Evolutionary conservation across 2,797 vertebrate genomes (phyloP).

Genomic region (Nasua narica): DNA sequence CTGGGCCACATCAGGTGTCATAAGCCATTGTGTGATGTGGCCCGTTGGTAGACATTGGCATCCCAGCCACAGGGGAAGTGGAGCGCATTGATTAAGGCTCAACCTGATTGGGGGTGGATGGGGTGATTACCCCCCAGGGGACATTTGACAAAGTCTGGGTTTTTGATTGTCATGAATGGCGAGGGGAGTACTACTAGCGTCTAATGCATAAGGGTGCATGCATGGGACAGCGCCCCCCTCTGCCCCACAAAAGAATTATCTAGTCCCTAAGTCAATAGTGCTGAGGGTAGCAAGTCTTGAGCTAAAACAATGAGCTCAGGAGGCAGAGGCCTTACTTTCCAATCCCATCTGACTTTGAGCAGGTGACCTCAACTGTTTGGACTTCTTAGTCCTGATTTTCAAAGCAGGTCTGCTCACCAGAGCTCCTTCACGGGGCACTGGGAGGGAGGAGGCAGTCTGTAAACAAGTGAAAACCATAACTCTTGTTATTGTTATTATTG

Average conservation of each 20-base stretch:
- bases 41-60: rapidly evolving
- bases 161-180: rapidly evolving
- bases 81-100: neutral
- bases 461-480: neutral
- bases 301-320: no score
- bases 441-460: neutral
- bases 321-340: neutral
- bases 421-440: rapidly evolving
- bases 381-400: neutral
- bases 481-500: neutral
- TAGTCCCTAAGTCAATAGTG: rapidly evolving
- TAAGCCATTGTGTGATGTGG: rapidly evolving
- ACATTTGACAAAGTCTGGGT: neutral
- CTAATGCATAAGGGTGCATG: rapidly evolving
- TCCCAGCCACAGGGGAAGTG: no score
- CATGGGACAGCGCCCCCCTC: neutral
- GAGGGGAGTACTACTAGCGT: no score
- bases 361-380: neutral
- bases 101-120: rapidly evolving
- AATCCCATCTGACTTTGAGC: neutral
- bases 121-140: neutral
- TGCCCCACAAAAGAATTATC: rapidly evolving
- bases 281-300: neutral
- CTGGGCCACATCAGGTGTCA: neutral
- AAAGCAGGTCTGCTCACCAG: neutral